These are phyloP conservation scores for Lates calcarifer DNA, from an alignment of 2,113 vertebrate species.

Conservation along the genomic window DNA sequence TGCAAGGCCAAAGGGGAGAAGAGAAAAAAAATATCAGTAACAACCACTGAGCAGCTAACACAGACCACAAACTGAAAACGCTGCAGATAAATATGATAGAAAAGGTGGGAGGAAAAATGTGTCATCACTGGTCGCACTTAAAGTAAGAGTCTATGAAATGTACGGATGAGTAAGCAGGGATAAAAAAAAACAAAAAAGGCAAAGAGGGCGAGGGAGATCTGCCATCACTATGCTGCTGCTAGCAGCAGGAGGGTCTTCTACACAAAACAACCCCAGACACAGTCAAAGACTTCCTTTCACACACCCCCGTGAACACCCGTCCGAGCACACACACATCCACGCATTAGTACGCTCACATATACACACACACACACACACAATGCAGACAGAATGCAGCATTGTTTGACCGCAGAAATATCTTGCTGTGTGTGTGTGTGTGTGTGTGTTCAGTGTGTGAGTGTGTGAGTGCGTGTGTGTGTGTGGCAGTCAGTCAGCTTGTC, in stretches of 20 bases:
- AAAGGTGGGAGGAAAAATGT: conserved; percentile 44
- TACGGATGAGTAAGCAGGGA: conserved; percentile 54
- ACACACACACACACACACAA: conserved; percentile 29
- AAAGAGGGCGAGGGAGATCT: conserved; percentile 54
- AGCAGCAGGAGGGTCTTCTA: conserved; percentile 70
- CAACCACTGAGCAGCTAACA: conserved; percentile 49
- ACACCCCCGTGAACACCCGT: conserved; percentile 51
- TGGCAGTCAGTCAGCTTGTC: conserved; percentile 74
- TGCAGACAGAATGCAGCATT: conserved; percentile 62
- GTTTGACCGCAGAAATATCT: conserved; percentile 60
- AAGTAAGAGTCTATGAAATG: conserved; percentile 55
- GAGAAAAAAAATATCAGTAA: conserved; percentile 38
- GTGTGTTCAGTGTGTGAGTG: conserved; percentile 42
- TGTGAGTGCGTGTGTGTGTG: conserved; percentile 40
- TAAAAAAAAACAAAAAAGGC: conserved; percentile 2
- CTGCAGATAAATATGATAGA: conserved; percentile 16
- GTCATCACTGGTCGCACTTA: conserved; percentile 49
- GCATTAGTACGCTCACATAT: conserved; percentile 1
- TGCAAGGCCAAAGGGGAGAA: conserved; percentile 41
- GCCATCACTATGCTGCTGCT: conserved; percentile 64
- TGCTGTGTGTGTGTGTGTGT: conserved; percentile 30
- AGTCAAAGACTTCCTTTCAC: conserved; percentile 79
- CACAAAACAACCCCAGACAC: conserved; percentile 73
- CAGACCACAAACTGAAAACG: conserved; percentile 40
- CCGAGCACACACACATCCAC: conserved; percentile 39